Conservation (phyloP, 2,888 invertebrate species). For the Abrostola tripartita region DNA sequence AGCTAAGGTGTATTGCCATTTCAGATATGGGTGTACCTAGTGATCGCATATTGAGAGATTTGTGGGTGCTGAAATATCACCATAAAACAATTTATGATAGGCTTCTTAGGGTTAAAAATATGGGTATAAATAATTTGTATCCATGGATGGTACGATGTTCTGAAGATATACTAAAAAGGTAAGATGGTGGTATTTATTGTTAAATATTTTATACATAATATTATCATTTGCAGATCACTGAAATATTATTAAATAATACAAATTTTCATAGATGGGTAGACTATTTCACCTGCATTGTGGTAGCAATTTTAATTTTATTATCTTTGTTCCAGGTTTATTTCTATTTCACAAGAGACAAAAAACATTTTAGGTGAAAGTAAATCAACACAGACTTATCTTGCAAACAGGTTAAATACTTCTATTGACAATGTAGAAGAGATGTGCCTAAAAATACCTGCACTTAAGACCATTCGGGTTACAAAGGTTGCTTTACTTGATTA, state of each 20-base stretch:
- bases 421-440: slow-evolving; percentile 82
- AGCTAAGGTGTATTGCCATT: slow-evolving; percentile 33
- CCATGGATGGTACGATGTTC: slow-evolving; percentile 91
- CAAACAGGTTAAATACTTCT: slow-evolving; percentile 84
- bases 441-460: slow-evolving; percentile 84
- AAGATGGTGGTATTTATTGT: slow-evolving; percentile 15
- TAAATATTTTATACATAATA: no score
- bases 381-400: slow-evolving; percentile 86
- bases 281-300: background rate
- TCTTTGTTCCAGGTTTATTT: slow-evolving; percentile 71
- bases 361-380: slow-evolving; percentile 84
- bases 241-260: no score
- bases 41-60: slow-evolving; percentile 88
- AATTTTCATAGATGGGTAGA: no score
- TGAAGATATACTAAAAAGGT: slow-evolving; percentile 88
- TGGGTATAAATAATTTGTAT: slow-evolving; percentile 85
- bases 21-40: slow-evolving; percentile 86
- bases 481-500: slow-evolving; percentile 75
- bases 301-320: background rate
- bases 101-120: slow-evolving; percentile 81
- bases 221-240: no score
- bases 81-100: slow-evolving; percentile 85
- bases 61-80: slow-evolving; percentile 90
- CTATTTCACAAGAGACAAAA: slow-evolving; percentile 77
- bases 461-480: slow-evolving; percentile 85